A percentile compares a stretch with the other conserved stretches of the same genome.
These are phyloP conservation scores for Sesia apiformis DNA, from an alignment of 2,888 invertebrate genomes.

Conservation along the genomic window DNA sequence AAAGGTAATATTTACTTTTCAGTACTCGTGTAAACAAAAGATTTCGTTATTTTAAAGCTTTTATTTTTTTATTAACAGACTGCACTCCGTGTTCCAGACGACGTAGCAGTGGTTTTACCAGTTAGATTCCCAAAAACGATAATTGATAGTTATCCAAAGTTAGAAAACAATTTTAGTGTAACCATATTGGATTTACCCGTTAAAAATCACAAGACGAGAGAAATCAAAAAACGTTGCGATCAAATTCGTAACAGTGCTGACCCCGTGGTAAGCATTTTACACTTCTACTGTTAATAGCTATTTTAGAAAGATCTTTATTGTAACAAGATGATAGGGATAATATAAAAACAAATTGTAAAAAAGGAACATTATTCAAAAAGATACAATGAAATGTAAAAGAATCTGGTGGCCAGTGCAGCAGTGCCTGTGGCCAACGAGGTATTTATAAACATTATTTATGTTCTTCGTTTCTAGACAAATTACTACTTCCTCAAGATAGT, in stretches of 20 bases:
- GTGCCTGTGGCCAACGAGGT: too few species aligned
- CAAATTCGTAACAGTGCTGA: slow-evolving; percentile 45
- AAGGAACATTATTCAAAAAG: too few species aligned
- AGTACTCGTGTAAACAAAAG: too few species aligned
- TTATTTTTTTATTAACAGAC: slow-evolving; percentile 21
- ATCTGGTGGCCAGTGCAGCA: neutral
- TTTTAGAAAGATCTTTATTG: too few species aligned
- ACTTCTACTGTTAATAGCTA: too few species aligned
- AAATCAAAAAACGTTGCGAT: slow-evolving; percentile 35
- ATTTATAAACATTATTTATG: too few species aligned
- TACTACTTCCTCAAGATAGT: slow-evolving; percentile 59
- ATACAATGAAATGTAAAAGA: too few species aligned
- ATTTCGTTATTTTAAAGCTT: slow-evolving; percentile 1
- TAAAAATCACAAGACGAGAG: slow-evolving; percentile 21
- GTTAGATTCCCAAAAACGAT: slow-evolving; percentile 27
- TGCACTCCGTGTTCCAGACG: slow-evolving; percentile 25
- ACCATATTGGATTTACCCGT: slow-evolving; percentile 60
- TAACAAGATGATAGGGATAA: too few species aligned
- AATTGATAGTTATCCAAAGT: slow-evolving; percentile 15
- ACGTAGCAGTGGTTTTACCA: slow-evolving; percentile 40
- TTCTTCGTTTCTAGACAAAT: slow-evolving; percentile 39
- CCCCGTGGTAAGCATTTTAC: slow-evolving; percentile 42
- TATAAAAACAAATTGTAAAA: too few species aligned
- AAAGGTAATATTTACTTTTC: slow-evolving; percentile 27
- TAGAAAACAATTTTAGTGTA: slow-evolving; percentile 66